A percentile compares a stretch with the other conserved stretches of the same genome.
These are phyloP conservation scores for Apodemus sylvaticus DNA, from an alignment of 2,113 vertebrate species.

Conservation along the genomic window DNA sequence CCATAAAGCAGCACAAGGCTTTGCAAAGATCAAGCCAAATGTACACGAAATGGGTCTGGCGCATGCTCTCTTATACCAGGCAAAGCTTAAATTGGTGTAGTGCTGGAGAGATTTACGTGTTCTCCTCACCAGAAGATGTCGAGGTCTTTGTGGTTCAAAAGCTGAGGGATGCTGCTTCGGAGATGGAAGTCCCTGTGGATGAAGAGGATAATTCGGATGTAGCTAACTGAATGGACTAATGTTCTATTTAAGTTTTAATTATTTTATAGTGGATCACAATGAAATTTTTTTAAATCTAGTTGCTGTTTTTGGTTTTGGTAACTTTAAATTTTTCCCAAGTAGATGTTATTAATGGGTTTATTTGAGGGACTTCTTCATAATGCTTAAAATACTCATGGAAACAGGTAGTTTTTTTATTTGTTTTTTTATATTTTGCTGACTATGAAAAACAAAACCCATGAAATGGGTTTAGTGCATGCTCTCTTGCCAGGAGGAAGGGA, in stretches of 20 bases:
- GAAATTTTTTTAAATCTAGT: conserved; percentile 70
- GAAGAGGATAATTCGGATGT: conserved; percentile 90
- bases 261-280: conserved; percentile 82
- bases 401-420: background rate
- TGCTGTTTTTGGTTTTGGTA: conserved; percentile 79
- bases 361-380: conserved; percentile 57
- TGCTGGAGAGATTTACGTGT: conserved; percentile 85
- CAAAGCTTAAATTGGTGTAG: conserved; percentile 86
- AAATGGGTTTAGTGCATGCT: background rate
- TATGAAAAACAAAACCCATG: conserved; percentile 48
- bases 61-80: conserved; percentile 84
- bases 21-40: conserved; percentile 84
- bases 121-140: conserved; percentile 90
- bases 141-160: conserved; percentile 89
- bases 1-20: conserved; percentile 82
- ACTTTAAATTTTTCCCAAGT: conserved; percentile 81
- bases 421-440: conserved; percentile 50
- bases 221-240: conserved; percentile 88
- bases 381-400: conserved; percentile 60
- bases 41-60: conserved; percentile 83
- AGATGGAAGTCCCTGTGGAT: conserved; percentile 88
- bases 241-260: conserved; percentile 84
- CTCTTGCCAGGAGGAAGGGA: conserved; percentile 10
- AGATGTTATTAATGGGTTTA: conserved; percentile 63
- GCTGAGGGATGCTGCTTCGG: conserved; percentile 87